These are phyloP conservation scores for Trissoscelio sp. DNA, from an alignment of 2,888 invertebrate genomes.

Conservation along the genomic window DNA sequence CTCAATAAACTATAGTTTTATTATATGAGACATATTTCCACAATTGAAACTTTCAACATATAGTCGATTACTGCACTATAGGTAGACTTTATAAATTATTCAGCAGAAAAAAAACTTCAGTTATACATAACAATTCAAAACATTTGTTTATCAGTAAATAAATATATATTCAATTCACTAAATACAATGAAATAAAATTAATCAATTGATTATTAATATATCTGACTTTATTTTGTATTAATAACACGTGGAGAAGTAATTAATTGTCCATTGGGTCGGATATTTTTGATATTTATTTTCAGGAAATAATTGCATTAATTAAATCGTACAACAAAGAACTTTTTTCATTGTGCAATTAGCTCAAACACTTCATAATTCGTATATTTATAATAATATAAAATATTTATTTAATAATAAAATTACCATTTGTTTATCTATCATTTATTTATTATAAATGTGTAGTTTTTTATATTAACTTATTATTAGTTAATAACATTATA, in stretches of 20 bases:
- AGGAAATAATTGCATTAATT: background rate
- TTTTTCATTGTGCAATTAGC: too few relatives aligned
- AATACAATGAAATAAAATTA: background rate
- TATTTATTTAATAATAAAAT: too few relatives aligned
- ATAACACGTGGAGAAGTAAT: background rate
- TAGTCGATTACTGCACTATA: slow-evolving; percentile 6
- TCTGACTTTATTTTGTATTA: slow-evolving; percentile 7
- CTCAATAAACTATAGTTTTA: slow-evolving; percentile 4
- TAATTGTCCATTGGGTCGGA: background rate
- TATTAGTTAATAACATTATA: too few relatives aligned
- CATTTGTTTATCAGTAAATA: slow-evolving; percentile 25
- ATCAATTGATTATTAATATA: background rate
- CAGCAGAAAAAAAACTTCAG: slow-evolving; percentile 1
- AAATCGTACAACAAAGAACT: background rate
- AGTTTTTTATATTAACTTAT: too few relatives aligned
- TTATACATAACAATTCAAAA: slow-evolving; percentile 1
- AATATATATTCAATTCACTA: background rate
- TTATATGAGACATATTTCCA: background rate
- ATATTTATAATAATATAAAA: too few relatives aligned
- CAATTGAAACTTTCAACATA: background rate
- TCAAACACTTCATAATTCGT: too few relatives aligned
- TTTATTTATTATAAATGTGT: too few relatives aligned
- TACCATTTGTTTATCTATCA: too few relatives aligned
- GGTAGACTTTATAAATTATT: slow-evolving; percentile 3
- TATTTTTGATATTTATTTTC: slow-evolving; percentile 6